Evolutionary conservation across 2,888 invertebrate species (phyloP).

Genomic region (Tachina grossa): DNA sequence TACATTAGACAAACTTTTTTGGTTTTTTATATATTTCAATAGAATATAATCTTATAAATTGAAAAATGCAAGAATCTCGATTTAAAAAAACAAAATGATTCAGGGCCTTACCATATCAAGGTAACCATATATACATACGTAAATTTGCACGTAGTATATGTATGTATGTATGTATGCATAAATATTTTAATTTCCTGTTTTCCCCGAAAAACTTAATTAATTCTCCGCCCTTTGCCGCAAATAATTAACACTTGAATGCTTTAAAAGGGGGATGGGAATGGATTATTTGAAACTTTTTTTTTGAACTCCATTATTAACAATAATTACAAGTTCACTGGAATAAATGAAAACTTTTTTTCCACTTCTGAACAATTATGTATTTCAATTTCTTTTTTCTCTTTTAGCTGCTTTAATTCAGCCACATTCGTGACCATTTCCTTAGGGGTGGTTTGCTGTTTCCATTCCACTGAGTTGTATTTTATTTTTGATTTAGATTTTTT

Average conservation of each 20-base stretch:
- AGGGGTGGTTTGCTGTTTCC: not conserved
- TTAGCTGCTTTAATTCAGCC: not conserved
- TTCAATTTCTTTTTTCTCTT: not conserved
- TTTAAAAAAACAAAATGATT: too few species aligned
- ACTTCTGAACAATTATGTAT: not conserved
- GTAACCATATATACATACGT: too few species aligned
- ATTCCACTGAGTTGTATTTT: not conserved
- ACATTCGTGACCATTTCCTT: not conserved
- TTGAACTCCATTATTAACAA: not conserved
- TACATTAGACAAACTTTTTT: too few species aligned
- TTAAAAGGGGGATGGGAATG: not conserved
- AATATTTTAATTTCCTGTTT: not conserved
- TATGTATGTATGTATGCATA: not conserved
- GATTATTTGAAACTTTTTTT: not conserved
- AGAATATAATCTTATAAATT: too few species aligned
- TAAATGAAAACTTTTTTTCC: not conserved
- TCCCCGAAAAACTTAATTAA: not conserved
- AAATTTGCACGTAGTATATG: too few species aligned
- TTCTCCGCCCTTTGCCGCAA: not conserved
- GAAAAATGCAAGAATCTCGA: too few species aligned
- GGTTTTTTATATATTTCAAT: too few species aligned
- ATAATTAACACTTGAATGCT: conserved; percentile 17
- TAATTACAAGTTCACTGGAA: conserved; percentile 5
- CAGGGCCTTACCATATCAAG: too few species aligned
- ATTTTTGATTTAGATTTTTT: not conserved